Evolutionary conservation across 2,797 vertebrate species (phyloP).

Genomic region (Labroides dimidiatus): DNA sequence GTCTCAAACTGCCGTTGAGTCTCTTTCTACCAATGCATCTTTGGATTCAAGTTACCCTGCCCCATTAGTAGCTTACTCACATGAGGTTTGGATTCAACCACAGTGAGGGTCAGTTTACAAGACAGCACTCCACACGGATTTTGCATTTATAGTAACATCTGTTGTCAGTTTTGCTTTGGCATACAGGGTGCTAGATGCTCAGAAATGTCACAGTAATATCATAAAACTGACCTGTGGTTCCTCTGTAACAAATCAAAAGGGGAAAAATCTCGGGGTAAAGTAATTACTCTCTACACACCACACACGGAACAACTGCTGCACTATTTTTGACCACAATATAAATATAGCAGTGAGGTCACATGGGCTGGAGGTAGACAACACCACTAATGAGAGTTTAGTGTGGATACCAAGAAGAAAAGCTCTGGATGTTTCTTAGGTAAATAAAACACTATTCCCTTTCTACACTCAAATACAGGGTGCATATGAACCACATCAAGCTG

Average conservation of each 20-base stretch:
- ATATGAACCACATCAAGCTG: too few relatives aligned
- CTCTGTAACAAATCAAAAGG: conserved; percentile 12
- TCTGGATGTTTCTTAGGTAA: not conserved
- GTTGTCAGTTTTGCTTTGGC: not conserved
- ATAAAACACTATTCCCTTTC: too few relatives aligned
- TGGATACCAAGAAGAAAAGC: conserved; percentile 15
- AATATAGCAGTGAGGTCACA: conserved; percentile 72
- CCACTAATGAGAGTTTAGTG: conserved; percentile 41
- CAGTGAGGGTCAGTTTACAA: conserved; percentile 27
- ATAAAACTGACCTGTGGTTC: not conserved
- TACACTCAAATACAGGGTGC: too few relatives aligned
- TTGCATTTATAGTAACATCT: not conserved
- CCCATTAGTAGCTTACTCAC: conserved; percentile 12
- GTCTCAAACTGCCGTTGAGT: conserved; percentile 33
- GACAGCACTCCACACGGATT: not conserved
- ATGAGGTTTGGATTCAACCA: conserved; percentile 21
- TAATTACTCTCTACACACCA: conserved; percentile 48
- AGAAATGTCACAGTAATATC: not conserved
- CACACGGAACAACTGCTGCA: conserved; percentile 69
- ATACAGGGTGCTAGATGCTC: too few relatives aligned
- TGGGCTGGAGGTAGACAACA: conserved; percentile 46
- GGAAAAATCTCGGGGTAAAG: conserved; percentile 43
- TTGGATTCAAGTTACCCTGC: conserved; percentile 12
- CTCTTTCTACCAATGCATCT: conserved; percentile 16
- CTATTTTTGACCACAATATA: conserved; percentile 78